A percentile compares a stretch with the other conserved stretches of the same genome.
Evolutionary conservation across 1,140 invertebrate genomes (phyloP).

Genomic region (Tyrophagus putrescentiae): DNA sequence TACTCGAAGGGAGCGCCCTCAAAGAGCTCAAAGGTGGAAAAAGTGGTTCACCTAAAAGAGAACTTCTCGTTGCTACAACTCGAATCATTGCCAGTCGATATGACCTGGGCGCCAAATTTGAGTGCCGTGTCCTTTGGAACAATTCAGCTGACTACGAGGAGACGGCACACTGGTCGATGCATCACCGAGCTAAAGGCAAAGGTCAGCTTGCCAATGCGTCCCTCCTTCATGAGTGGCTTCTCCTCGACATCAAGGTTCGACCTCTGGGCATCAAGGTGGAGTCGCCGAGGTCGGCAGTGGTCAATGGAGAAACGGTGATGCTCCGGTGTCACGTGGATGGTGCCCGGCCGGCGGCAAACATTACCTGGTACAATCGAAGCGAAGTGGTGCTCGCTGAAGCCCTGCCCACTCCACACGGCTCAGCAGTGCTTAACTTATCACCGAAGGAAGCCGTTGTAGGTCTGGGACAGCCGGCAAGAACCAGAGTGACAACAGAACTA

Average conservation of each 20-base stretch:
- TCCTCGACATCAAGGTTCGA: slow-evolving; percentile 52
- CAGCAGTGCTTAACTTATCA: no score
- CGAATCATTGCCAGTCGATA: slow-evolving; percentile 39
- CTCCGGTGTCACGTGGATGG: slow-evolving; percentile 28
- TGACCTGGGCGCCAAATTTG: slow-evolving; percentile 58
- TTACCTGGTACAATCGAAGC: slow-evolving; percentile 30
- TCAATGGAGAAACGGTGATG: slow-evolving; percentile 29
- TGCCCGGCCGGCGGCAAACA: slow-evolving; percentile 29
- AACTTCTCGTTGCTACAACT: slow-evolving; percentile 24
- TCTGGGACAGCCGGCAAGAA: background rate
- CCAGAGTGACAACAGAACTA: slow-evolving; percentile 22
- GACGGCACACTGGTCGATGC: background rate
- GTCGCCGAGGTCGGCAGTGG: slow-evolving; percentile 26
- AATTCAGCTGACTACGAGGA: slow-evolving; percentile 12
- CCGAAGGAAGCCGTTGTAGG: no score
- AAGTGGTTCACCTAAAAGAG: background rate
- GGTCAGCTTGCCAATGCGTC: slow-evolving; percentile 32
- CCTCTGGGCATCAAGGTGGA: slow-evolving; percentile 26
- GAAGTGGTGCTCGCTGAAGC: slow-evolving; percentile 22
- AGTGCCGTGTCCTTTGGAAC: slow-evolving; percentile 40
- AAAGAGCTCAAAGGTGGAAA: background rate
- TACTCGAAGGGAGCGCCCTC: background rate
- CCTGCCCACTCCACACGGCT: slow-evolving; percentile 16
- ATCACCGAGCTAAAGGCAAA: background rate
- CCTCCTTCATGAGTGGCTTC: slow-evolving; percentile 47